phyloP scores from a whole-genome alignment of 2,113 vertebrate genomes.

The Rhynchomys soricoides region DNA sequence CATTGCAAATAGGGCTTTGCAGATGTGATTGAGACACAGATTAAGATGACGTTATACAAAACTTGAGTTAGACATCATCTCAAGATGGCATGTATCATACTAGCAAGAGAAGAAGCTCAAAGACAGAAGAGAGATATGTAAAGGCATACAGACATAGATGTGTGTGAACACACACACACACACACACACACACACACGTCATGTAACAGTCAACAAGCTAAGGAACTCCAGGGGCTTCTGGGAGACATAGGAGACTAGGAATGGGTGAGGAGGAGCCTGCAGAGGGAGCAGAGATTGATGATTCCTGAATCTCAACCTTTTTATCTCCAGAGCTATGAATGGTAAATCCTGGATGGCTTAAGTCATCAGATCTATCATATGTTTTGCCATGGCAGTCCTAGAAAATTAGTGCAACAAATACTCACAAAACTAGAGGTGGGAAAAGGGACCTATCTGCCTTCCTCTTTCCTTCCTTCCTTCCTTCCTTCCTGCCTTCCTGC shows the following conservation, averaged over 20 bases:
- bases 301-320: not conserved
- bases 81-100: not conserved
- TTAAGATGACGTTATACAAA: not conserved
- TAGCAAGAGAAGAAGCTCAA: not conserved
- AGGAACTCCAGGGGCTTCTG: not conserved
- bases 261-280: not conserved
- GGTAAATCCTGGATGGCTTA: not conserved
- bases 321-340: not conserved
- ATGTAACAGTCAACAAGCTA: not conserved
- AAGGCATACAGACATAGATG: not conserved
- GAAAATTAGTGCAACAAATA: not conserved
- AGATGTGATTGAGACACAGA: slow-evolving; percentile 3
- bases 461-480: not conserved
- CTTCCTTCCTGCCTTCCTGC: fast-evolving
- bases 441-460: not conserved
- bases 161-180: not conserved
- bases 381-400: not conserved
- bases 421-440: not conserved
- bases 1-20: slow-evolving; percentile 12
- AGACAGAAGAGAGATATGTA: not conserved
- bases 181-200: not conserved
- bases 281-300: not conserved
- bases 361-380: not conserved
- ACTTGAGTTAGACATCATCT: not conserved
- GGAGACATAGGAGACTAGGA: not conserved